Percentiles rank a stretch among this genome's conserved stretches.
phyloP scores from a whole-genome alignment of 2,797 vertebrate species.

The Chrysocyon brachyurus region DNA sequence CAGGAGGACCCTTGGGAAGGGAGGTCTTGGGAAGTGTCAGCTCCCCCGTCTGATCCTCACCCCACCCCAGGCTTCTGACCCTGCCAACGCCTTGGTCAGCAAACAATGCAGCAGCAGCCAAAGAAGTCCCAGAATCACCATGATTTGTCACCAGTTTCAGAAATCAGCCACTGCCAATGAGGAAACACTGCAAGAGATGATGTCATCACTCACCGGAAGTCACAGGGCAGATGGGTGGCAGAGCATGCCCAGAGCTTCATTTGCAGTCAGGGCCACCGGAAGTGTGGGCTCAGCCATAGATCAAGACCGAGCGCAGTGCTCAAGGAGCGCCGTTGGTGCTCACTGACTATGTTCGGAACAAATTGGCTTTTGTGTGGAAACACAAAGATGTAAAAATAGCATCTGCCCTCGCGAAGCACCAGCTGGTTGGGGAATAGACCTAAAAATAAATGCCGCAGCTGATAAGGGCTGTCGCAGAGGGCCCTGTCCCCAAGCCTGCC shows the following conservation, averaged over 20 bases:
- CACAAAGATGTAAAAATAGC: background rate
- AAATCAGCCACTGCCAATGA: background rate
- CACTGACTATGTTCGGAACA: background rate
- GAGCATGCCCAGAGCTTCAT: background rate
- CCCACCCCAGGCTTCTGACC: background rate
- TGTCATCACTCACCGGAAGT: background rate
- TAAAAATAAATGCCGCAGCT: background rate
- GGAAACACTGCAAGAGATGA: background rate
- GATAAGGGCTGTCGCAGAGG: background rate
- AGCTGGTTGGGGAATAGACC: background rate
- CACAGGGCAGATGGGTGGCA: background rate
- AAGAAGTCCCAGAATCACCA: background rate
- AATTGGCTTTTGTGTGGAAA: background rate
- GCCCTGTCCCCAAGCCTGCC: background rate
- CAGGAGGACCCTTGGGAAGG: background rate
- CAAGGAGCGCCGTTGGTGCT: background rate
- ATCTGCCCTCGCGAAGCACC: background rate
- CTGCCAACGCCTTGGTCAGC: background rate
- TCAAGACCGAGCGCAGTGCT: background rate
- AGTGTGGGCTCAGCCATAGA: background rate
- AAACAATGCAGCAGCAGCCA: background rate
- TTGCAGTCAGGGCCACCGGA: background rate
- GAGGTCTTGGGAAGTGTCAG: background rate
- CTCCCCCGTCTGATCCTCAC: background rate
- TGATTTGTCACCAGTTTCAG: background rate